Base-by-base conservation (phyloP, 2,888 invertebrate species). In the Tuberolachnus salignus region DNA sequence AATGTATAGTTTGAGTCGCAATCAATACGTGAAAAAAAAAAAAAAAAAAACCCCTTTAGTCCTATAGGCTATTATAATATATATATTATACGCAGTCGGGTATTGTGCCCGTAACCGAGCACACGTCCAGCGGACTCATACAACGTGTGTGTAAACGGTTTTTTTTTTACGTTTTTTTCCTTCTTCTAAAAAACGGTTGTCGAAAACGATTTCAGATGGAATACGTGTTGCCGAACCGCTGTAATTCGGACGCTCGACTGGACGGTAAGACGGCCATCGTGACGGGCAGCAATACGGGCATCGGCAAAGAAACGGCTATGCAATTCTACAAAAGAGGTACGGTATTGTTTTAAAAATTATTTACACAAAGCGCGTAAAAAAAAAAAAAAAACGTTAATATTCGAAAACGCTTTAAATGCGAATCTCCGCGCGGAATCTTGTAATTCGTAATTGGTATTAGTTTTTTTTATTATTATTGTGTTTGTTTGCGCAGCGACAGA, bases 291-390 rank as follows among this genome's bases (percentile, higher is more conserved):
- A 86, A 86, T 81, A 84, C 84, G 0, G 86, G 86, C 9, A 86
- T 86, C 67, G 86, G 86, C 9, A 86, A 85, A 83, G 83, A 82
- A 75, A 85, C 85, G 1, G 85, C 83, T 0, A 80, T 83, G 81
- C 87, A 87, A 82, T 86, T 87, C 80, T 86, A 84, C 80, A 83
- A 83, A 83, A 84, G 87, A 85, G 87, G 87, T 87, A 75, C 51
- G 16, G 1, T 55, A 11, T 8, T 46, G 2, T 46, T 46, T 13
- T 13, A 46, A 46, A 46, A 46, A 46, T 44, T 46, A 2, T 46
- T 3, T 46, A 13, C 13, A 46, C 10, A 10, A 8, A 10, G 4
- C 6, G 10, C 10, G 10, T 44, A 44, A 44, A 44, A 8, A 10
- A 44, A 8, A 44, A 8, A 44, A 44, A 44, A 8, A 44, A 8